Base-by-base conservation (phyloP, 1,140 invertebrate species). In the Papilio xuthus region DNA sequence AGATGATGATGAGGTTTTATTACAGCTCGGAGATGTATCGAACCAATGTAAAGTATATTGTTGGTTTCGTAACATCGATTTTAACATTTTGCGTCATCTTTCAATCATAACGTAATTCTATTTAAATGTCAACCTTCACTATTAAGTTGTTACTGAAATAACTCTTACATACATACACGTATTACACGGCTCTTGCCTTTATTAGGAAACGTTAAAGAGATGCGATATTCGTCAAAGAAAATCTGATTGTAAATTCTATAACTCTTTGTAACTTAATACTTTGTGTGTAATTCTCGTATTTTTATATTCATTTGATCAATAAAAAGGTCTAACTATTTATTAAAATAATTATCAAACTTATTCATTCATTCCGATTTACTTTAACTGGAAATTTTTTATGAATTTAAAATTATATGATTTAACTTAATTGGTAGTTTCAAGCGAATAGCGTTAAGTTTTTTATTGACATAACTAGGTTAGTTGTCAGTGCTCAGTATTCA, bases 111-210 rank as follows among this genome's bases (percentile, higher is more conserved):
- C 60, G 60, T 67, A 67, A 67, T 67, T 67, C 60, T 28, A 67
- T 67, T 28, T 67, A 67, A 67, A 67, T 67, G 60, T 67, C 60
- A 67, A 67, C 60, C 60, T 60, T 60, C 56, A 60, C 56, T 67
- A 67, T 67, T 67, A 67, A 67, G 13, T 67, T 67, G 26, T 67
- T 67, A 28, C 60, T 67, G 60, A 67, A 67, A 23, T 7, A 63
- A 67, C 60, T 67, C 20, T 67, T 20, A 56, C n/a, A 56, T 67
- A 28, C n/a, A 9, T 67, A 28, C 13, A 28, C 20, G 0, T 47
- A 53, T 60, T 60, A 60, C 10, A 63, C 13, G 26, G 23, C 26
- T 60, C 7, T 18, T 28, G 12, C 26, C 10, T 67, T 28, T 67
- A 32, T 32, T 67, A 67, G 23, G 56, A 60, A 60, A 60, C 18